Percentiles rank a stretch among this genome's conserved stretches.
phyloP scores from a whole-genome alignment of 2,113 vertebrate genomes.

The Pandion haliaetus region DNA sequence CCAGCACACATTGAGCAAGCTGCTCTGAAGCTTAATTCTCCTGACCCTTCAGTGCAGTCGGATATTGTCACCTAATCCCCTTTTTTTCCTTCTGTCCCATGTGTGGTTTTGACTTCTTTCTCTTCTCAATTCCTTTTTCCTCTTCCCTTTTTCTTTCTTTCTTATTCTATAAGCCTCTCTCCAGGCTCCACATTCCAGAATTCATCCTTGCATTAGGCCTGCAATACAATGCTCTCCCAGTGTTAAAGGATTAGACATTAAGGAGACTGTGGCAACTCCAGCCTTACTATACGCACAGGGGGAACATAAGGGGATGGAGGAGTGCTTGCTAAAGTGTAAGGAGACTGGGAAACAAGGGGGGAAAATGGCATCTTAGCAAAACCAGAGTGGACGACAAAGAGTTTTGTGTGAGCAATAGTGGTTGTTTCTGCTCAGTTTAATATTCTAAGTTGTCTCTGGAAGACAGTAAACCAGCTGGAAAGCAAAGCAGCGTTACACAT shows the following conservation, averaged over 20 bases:
- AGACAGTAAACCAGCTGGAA: neutral
- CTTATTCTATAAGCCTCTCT: conserved; percentile 77
- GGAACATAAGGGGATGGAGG: conserved; percentile 53
- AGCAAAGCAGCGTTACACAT: neutral
- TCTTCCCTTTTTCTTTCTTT: conserved; percentile 75
- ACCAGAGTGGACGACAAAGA: neutral
- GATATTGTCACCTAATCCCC: conserved; percentile 82
- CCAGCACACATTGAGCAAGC: conserved; percentile 77
- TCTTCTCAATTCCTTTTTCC: conserved; percentile 77
- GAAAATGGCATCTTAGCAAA: conserved; percentile 34
- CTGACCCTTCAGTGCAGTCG: conserved; percentile 79
- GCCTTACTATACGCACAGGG: conserved; percentile 53
- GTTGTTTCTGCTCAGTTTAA: neutral
- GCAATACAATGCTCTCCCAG: conserved; percentile 76
- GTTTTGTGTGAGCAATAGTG: neutral
- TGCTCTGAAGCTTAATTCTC: conserved; percentile 77
- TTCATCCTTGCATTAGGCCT: conserved; percentile 75
- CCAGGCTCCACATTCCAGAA: conserved; percentile 77
- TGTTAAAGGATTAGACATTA: conserved; percentile 80
- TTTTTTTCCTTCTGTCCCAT: conserved; percentile 77
- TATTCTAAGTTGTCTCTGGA: neutral
- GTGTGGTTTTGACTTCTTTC: conserved; percentile 83
- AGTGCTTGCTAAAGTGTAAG: conserved; percentile 14
- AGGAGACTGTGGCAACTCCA: conserved; percentile 76
- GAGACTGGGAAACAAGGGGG: conserved; percentile 20